Evolutionary conservation across 2,113 vertebrate genomes (phyloP).

Genomic region (Ptilonorhynchus violaceus): DNA sequence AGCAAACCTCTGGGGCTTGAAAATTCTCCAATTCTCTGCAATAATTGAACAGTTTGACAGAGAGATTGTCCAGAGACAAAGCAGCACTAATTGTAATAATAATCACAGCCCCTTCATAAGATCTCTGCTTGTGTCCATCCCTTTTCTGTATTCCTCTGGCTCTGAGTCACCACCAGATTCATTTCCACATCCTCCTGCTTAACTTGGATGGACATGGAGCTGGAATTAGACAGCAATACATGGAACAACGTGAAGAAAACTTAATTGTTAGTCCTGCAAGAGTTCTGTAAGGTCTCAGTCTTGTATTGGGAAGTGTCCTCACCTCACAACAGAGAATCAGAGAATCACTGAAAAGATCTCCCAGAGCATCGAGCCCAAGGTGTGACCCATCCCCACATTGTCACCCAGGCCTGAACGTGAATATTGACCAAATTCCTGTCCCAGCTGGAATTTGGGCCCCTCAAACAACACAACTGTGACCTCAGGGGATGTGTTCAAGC

Average conservation of each 20-base stretch:
- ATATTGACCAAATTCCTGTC: not conserved
- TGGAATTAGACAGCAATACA: conserved; percentile 26
- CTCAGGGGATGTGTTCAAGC: not conserved
- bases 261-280: not conserved
- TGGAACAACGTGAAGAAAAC: not conserved
- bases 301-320: not conserved
- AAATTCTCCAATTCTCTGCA: not conserved
- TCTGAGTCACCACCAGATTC: not conserved
- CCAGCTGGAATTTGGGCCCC: not conserved
- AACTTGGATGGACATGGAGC: conserved; percentile 6
- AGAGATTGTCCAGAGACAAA: not conserved
- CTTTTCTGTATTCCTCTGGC: not conserved
- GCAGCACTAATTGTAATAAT: not conserved
- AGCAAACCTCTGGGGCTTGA: not conserved
- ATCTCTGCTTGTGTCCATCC: not conserved
- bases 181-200: conserved; percentile 23
- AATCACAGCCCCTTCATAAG: not conserved
- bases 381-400: not conserved
- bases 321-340: not conserved
- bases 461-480: not conserved
- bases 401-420: not conserved
- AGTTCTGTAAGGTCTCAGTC: not conserved
- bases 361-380: rapidly evolving
- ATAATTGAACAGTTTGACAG: not conserved
- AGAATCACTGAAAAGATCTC: rapidly evolving